Conservation (phyloP, 2,113 vertebrate genomes). For the Kryptolebias marmoratus region DNA sequence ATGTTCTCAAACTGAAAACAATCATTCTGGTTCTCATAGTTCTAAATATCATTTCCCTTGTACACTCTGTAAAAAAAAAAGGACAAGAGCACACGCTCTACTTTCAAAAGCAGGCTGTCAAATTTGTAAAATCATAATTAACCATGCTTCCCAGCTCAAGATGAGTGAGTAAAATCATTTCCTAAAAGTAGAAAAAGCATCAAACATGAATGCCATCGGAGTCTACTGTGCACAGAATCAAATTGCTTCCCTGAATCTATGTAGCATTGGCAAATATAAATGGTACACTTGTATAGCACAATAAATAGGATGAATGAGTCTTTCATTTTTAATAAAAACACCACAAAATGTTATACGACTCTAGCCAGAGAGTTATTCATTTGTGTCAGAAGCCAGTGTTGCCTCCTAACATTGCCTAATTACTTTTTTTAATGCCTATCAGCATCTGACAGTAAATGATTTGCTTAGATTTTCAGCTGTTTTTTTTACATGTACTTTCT, state of each 20-base stretch:
- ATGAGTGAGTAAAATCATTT: background rate
- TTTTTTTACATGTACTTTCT: too few relatives aligned
- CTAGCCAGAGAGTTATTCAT: background rate
- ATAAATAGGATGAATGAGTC: background rate
- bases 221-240: background rate
- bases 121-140: background rate
- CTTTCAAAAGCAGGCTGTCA: background rate
- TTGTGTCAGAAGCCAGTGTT: background rate
- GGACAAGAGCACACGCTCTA: background rate
- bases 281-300: background rate
- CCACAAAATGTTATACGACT: too few relatives aligned
- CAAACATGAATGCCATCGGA: background rate
- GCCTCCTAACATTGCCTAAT: too few relatives aligned
- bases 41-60: background rate
- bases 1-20: slow-evolving; percentile 21
- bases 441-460: too few relatives aligned
- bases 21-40: slow-evolving; percentile 1
- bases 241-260: background rate
- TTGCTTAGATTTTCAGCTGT: too few relatives aligned
- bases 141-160: background rate
- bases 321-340: background rate
- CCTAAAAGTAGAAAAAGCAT: background rate
- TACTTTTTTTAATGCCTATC: too few relatives aligned
- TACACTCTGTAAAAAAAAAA: background rate
- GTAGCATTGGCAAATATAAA: background rate